A percentile compares a stretch with the other conserved stretches of the same genome.
Conservation (phyloP, 2,797 vertebrate genomes). For the Hippopotamyrus pictus region DNA sequence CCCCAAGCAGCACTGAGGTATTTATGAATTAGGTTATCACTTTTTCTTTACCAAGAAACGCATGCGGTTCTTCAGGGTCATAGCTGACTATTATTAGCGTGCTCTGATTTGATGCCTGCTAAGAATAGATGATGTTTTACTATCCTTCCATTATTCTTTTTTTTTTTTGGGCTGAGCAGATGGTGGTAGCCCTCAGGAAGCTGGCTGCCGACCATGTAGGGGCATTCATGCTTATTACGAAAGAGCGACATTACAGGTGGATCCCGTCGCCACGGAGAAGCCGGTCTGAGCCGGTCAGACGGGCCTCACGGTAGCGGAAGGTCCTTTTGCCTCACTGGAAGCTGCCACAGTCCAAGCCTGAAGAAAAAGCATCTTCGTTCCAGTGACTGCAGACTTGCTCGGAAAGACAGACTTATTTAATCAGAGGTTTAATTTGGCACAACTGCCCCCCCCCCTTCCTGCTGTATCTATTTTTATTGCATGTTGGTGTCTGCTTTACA, state of each 20-base stretch:
- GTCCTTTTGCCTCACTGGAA: background rate
- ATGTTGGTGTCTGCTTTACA: background rate
- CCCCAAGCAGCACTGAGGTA: conserved; percentile 14
- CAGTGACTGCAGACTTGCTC: background rate
- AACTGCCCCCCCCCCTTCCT: background rate
- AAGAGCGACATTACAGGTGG: conserved; percentile 2
- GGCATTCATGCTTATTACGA: conserved; percentile 16
- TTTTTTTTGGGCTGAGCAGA: conserved; percentile 23
- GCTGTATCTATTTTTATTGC: background rate
- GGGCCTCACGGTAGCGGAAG: background rate
- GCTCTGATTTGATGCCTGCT: conserved; percentile 26
- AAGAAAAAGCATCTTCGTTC: background rate
- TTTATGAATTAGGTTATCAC: conserved; percentile 37
- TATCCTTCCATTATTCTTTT: background rate
- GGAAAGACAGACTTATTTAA: background rate
- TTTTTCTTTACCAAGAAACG: background rate
- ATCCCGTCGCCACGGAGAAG: background rate
- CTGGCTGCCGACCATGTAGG: conserved; percentile 8
- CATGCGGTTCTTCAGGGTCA: conserved; percentile 7
- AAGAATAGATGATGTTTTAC: conserved; percentile 29
- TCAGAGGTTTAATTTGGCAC: background rate
- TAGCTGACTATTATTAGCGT: conserved; percentile 31
- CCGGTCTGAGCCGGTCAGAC: background rate
- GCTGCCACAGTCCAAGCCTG: background rate
- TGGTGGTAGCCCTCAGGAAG: conserved; percentile 21